Conservation (phyloP, 2,797 vertebrate genomes). For the Pygocentrus nattereri region DNA sequence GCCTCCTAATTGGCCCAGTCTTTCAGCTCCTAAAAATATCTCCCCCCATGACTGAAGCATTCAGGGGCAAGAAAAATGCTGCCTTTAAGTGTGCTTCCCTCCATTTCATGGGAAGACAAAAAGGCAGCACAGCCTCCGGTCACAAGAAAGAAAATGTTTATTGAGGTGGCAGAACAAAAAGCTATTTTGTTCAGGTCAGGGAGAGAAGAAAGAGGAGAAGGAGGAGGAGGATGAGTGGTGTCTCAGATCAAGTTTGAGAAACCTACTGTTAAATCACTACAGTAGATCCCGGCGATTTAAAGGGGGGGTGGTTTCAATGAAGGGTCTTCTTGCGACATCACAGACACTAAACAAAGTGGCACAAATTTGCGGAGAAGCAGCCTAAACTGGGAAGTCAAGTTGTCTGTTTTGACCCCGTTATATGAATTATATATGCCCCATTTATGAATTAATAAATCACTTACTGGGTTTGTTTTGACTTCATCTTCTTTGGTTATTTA, state of each 20-base stretch:
- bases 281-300: background rate
- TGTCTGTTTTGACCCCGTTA: too few species aligned
- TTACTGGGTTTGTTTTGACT: background rate
- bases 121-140: conserved; percentile 39
- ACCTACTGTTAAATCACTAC: conserved; percentile 31
- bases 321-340: too few species aligned
- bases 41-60: conserved; percentile 52
- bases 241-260: conserved; percentile 34
- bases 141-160: conserved; percentile 60
- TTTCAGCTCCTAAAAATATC: conserved; percentile 56
- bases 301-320: background rate
- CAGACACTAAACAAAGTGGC: too few species aligned
- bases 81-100: conserved; percentile 43
- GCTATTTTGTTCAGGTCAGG: conserved; percentile 51
- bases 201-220: background rate
- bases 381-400: too few species aligned
- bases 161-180: conserved; percentile 57
- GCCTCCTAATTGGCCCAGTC: conserved; percentile 47
- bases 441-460: background rate
- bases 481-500: background rate
- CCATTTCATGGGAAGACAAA: conserved; percentile 43
- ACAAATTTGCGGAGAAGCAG: too few species aligned
- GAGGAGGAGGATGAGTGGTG: background rate
- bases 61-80: conserved; percentile 34
- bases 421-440: too few species aligned